Base-by-base conservation (phyloP, 2,113 vertebrate genomes). In the Polypterus senegalus region DNA sequence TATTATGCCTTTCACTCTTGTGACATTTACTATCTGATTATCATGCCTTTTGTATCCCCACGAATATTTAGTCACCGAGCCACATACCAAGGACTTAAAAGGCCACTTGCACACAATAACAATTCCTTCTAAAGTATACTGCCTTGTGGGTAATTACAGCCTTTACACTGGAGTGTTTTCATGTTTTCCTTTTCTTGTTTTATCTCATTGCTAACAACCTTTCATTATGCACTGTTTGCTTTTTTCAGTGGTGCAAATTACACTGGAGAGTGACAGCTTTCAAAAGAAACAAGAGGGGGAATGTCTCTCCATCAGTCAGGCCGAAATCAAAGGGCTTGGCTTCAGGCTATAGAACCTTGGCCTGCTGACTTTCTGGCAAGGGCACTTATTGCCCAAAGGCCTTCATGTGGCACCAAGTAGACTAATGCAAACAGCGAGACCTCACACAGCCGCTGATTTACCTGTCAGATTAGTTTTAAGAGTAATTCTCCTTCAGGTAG, bases 241-340 rank as follows among this genome's bases (percentile, higher is more conserved):
- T 76, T 78, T 79, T 80, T 77, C 70, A 67, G 68, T 68, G 62
- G 49, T 71, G 80, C 69, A 86, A 86, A 86, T 87, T 85, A 81
- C 79, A 86, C 79, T 76, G 65, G 64, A 74, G 77, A 87, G 75
- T 79, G 84, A 84, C 81, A 86, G 81, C 78, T 79, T 78, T 87
- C 83, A 80, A 76, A 75, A 73, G 67, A 75, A 70, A 72, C 68
- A 69, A 59, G 48, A 65, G 65, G 71, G 68, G 71, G 43, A 59
- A 67, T 55, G 66, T 71, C 70, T 77, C 77, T 69, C 66, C 70
- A 73, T 83, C 80, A 83, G 75, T 78, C 75, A 76, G 74, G 68
- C 77, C 76, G 79, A 83, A 85, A 86, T 82, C 78, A 79, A 69
- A 66, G 75, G 77, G 71, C 64, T 70, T 71, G 68, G 71, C 73